Evolutionary conservation across 2,113 vertebrate genomes (phyloP).

Genomic region (Sisor rabdophorus): DNA sequence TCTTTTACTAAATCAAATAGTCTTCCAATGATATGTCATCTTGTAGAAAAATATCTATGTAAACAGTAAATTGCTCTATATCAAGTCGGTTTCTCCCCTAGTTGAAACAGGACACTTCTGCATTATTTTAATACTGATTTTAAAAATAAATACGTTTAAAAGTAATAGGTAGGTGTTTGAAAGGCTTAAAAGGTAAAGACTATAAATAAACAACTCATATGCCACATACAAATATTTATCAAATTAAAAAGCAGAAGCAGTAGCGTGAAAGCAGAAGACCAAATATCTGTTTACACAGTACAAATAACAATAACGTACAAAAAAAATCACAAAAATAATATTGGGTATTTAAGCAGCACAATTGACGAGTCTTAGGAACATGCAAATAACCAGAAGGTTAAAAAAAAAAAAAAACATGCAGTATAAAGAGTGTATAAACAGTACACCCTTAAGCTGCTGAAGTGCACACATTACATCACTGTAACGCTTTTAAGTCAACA

Average conservation of each 20-base stretch:
- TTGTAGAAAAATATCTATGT: no score
- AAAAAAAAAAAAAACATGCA: not conserved
- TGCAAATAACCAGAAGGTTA: slow-evolving; percentile 34
- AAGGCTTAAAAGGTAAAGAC: not conserved
- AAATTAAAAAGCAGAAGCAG: slow-evolving; percentile 31
- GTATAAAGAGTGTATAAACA: not conserved
- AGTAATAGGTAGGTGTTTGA: not conserved
- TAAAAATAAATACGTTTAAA: not conserved
- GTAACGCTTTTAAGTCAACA: not conserved
- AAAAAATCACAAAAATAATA: slow-evolving; percentile 43
- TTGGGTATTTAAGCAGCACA: slow-evolving; percentile 57
- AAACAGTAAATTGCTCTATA: not conserved
- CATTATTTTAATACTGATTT: not conserved
- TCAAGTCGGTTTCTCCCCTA: not conserved
- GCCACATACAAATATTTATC: slow-evolving; percentile 31
- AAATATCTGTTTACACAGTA: slow-evolving; percentile 30
- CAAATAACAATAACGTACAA: slow-evolving; percentile 50
- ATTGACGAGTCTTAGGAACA: slow-evolving; percentile 58
- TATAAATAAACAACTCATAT: not conserved
- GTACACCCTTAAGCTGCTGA: not conserved
- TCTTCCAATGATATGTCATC: no score
- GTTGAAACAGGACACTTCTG: no score
- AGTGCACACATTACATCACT: not conserved
- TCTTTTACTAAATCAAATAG: not conserved
- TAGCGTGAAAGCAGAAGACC: slow-evolving; percentile 15